A percentile compares a stretch with the other conserved stretches of the same genome.
These are phyloP conservation scores for Aplochiton taeniatus DNA, from an alignment of 2,797 vertebrate species.

Conservation along the genomic window DNA sequence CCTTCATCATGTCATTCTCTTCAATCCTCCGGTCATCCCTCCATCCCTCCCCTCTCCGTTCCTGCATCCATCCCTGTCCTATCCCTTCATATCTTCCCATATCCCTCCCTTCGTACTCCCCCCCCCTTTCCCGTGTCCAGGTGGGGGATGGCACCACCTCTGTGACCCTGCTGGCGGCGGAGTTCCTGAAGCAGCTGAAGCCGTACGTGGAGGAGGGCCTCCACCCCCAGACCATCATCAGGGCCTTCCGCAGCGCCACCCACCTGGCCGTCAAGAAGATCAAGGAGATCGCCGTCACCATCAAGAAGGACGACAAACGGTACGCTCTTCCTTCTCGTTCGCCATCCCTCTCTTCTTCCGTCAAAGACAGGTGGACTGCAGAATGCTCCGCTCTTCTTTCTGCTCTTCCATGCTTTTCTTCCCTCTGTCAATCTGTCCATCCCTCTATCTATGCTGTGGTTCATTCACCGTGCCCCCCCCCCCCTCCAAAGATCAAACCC, in stretches of 20 bases:
- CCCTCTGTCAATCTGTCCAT: accelerated
- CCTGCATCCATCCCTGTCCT: neutral
- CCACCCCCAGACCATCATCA: slow-evolving; percentile 97
- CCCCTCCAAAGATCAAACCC: too few relatives aligned
- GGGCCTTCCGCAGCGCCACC: slow-evolving; percentile 91
- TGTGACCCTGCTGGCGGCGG: slow-evolving; percentile 91
- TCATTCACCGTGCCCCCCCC: too few relatives aligned
- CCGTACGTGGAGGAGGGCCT: slow-evolving; percentile 93
- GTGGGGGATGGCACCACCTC: slow-evolving; percentile 97
- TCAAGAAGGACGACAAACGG: slow-evolving; percentile 92
- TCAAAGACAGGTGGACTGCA: too few relatives aligned
- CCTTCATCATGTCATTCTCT: too few relatives aligned
- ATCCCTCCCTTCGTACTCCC: neutral
- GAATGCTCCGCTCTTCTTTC: too few relatives aligned
- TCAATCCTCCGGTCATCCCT: too few relatives aligned
- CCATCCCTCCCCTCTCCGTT: too few relatives aligned
- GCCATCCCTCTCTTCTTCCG: too few relatives aligned
- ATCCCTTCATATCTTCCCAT: neutral
- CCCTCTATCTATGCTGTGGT: neutral
- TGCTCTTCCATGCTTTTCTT: neutral
- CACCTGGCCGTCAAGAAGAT: slow-evolving; percentile 91
- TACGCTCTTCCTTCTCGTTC: slow-evolving; percentile 63
- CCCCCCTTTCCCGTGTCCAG: slow-evolving; percentile 59
- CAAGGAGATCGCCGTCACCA: slow-evolving; percentile 84
- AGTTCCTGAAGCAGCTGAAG: slow-evolving; percentile 97